Conservation (phyloP, 2,113 vertebrate species). For the Toxotes jaculatrix region DNA sequence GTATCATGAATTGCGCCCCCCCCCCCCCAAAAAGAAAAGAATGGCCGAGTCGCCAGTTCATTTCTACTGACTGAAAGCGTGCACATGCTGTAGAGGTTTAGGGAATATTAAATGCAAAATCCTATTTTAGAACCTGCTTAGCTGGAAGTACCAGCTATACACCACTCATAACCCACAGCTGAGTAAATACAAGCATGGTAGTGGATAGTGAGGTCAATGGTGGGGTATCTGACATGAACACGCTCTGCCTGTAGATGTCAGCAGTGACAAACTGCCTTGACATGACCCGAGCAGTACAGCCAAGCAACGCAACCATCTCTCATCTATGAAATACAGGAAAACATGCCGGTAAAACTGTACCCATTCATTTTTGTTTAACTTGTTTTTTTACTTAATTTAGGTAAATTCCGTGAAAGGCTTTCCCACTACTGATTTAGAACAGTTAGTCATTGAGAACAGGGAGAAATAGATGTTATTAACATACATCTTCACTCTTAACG, state of each 20-base stretch:
- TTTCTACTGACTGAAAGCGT: conserved; percentile 8
- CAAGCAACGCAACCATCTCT: background rate
- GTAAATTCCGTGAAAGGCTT: background rate
- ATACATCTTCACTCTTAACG: conserved; percentile 14
- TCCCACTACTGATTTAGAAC: background rate
- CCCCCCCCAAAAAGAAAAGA: background rate
- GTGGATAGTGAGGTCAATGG: conserved; percentile 40
- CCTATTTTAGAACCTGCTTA: background rate
- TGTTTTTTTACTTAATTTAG: background rate
- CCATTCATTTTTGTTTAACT: too few relatives aligned
- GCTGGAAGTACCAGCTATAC: background rate
- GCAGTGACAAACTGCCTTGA: conserved; percentile 61
- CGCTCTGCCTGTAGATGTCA: conserved; percentile 72
- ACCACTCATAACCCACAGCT: conserved; percentile 21
- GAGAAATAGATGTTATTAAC: background rate
- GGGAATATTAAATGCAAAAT: conserved; percentile 17
- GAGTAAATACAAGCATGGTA: conserved; percentile 35
- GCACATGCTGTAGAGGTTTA: background rate
- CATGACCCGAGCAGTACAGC: background rate
- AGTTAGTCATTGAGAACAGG: conserved; percentile 3
- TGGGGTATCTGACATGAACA: conserved; percentile 48
- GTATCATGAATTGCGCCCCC: background rate
- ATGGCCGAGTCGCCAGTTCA: background rate
- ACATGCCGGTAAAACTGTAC: background rate
- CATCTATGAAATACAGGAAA: background rate